Percentiles rank a stretch among this genome's conserved stretches.
phyloP scores from a whole-genome alignment of 2,797 vertebrate species.

The Tenualosa thibaudeaui region DNA sequence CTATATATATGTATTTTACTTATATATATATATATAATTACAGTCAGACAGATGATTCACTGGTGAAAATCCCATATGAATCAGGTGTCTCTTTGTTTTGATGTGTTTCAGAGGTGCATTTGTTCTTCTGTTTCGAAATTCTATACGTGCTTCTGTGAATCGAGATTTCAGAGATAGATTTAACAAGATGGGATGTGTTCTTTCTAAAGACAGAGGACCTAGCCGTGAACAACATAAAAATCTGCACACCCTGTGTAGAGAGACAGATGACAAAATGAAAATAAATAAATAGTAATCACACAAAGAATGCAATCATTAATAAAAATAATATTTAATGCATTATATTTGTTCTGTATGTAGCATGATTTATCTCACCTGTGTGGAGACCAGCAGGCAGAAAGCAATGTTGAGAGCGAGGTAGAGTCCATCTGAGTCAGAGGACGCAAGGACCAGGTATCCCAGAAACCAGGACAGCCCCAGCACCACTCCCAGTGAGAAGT shows the following conservation, averaged over 20 bases:
- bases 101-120: neutral
- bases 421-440: conserved; percentile 11
- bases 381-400: conserved; percentile 64
- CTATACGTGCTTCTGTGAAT: neutral
- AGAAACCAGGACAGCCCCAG: conserved; percentile 72
- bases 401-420: conserved; percentile 61
- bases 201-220: conserved; percentile 47
- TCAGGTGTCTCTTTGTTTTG: neutral
- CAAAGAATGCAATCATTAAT: neutral
- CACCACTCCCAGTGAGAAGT: conserved; percentile 62
- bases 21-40: neutral
- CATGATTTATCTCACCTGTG: neutral
- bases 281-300: neutral
- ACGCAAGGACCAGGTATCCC: conserved; percentile 69
- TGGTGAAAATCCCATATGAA: neutral
- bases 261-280: neutral
- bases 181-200: neutral
- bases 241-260: conserved; percentile 64
- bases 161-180: neutral
- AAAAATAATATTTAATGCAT: neutral
- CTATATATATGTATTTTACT: no score
- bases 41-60: neutral
- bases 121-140: neutral
- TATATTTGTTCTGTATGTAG: neutral
- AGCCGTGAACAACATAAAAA: conserved; percentile 65